Conservation (phyloP, 2,113 vertebrate genomes). For the Nothocercus julius region DNA sequence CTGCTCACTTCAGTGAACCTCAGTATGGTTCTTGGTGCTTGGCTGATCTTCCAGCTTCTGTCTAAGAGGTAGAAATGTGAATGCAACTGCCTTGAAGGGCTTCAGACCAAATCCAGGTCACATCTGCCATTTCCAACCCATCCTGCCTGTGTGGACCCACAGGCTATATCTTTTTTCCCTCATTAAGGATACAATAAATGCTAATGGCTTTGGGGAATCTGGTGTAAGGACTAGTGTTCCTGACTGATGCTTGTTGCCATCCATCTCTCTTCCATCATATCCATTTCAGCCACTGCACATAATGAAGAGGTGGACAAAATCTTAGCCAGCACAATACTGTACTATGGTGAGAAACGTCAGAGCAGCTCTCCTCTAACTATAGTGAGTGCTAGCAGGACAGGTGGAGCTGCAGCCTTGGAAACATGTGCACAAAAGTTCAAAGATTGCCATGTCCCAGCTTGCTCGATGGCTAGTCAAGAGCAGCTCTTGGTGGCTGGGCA, state of each 20-base stretch:
- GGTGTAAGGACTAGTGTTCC: background rate
- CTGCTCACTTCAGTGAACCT: background rate
- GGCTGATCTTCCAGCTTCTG: background rate
- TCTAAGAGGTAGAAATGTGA: background rate
- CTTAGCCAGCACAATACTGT: background rate
- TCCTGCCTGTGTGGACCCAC: background rate
- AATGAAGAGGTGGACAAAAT: background rate
- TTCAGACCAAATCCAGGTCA: background rate
- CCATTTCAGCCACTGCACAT: background rate
- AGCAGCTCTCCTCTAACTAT: background rate
- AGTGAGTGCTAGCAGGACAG: background rate
- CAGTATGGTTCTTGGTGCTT: fast-evolving
- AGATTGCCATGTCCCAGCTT: background rate
- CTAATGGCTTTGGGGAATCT: background rate
- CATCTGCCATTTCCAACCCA: background rate
- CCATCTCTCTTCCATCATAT: background rate
- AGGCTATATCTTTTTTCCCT: background rate
- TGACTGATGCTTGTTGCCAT: background rate
- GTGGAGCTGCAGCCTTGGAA: background rate
- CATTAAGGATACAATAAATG: background rate
- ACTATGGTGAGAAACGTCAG: background rate
- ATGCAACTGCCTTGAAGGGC: background rate
- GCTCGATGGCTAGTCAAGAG: background rate
- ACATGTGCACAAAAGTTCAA: background rate
- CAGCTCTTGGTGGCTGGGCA: background rate